phyloP scores from a whole-genome alignment of 2,797 vertebrate genomes.

The Pterois miles region DNA sequence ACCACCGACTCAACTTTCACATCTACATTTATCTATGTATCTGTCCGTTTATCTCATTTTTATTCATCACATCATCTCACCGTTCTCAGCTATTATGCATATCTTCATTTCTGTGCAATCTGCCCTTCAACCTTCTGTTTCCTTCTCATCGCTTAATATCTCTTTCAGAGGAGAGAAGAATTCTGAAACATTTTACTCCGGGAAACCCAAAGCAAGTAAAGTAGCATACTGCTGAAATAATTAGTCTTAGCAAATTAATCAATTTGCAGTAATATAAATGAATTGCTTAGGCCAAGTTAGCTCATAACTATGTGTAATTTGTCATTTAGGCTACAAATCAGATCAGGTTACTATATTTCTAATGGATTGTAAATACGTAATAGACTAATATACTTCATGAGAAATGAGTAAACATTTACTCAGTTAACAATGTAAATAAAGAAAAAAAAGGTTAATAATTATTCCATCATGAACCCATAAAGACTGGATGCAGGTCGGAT shows the following conservation, averaged over 20 bases:
- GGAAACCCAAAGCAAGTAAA: background rate
- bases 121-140: constrained; percentile 35
- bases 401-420: background rate
- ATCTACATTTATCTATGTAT: constrained; percentile 19
- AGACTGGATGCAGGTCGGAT: too few relatives aligned
- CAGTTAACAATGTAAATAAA: background rate
- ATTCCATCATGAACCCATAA: background rate
- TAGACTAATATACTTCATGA: background rate
- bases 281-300: background rate
- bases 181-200: background rate
- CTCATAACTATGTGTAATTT: background rate
- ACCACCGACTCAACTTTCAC: background rate
- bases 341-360: background rate
- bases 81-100: constrained; percentile 8
- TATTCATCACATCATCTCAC: constrained; percentile 14
- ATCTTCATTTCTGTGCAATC: constrained; percentile 38
- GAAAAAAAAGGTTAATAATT: background rate
- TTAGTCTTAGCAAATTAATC: background rate
- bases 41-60: background rate
- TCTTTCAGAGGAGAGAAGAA: constrained; percentile 8
- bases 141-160: constrained; percentile 30
- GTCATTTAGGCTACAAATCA: background rate
- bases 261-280: background rate
- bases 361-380: background rate
- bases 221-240: background rate